Conservation (phyloP, 2,113 vertebrate species). For the Paracanthobrama guichenoti region DNA sequence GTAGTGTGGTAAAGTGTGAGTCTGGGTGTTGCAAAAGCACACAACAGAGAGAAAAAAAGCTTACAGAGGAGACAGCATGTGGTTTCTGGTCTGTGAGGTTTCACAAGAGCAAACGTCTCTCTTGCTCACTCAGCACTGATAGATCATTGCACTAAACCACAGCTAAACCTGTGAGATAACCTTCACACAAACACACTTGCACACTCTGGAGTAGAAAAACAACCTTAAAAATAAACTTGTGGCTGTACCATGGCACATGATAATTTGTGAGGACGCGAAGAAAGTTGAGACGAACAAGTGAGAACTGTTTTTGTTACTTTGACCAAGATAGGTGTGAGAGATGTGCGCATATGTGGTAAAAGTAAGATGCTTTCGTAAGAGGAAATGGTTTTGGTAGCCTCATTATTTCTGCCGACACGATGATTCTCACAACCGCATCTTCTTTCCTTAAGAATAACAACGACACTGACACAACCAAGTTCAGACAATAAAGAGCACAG, state of each 20-base stretch:
- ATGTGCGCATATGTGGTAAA: constrained; percentile 42
- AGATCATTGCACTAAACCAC: constrained; percentile 71
- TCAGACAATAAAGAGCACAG: constrained; percentile 4
- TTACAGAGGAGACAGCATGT: constrained; percentile 69
- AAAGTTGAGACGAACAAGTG: background rate
- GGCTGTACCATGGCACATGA: constrained; percentile 40
- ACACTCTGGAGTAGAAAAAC: constrained; percentile 31
- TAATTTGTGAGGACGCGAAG: constrained; percentile 29
- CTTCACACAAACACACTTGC: constrained; percentile 40
- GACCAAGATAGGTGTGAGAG: background rate
- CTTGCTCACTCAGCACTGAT: constrained; percentile 73
- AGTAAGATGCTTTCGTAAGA: constrained; percentile 44
- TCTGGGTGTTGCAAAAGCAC: constrained; percentile 4
- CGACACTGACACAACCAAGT: constrained; percentile 9
- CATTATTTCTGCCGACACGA: constrained; percentile 63
- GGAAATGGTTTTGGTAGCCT: constrained; percentile 54
- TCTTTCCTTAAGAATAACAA: constrained; percentile 50
- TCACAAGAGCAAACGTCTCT: constrained; percentile 70
- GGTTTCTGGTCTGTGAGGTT: constrained; percentile 78
- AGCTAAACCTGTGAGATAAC: constrained; percentile 70
- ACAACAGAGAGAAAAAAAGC: constrained; percentile 17
- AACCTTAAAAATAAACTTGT: constrained; percentile 56
- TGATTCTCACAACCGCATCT: constrained; percentile 56
- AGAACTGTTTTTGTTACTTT: constrained; percentile 18
- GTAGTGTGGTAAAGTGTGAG: constrained; percentile 6